Base-by-base conservation (phyloP, 2,797 vertebrate species). In the Distichodus sexfasciatus region DNA sequence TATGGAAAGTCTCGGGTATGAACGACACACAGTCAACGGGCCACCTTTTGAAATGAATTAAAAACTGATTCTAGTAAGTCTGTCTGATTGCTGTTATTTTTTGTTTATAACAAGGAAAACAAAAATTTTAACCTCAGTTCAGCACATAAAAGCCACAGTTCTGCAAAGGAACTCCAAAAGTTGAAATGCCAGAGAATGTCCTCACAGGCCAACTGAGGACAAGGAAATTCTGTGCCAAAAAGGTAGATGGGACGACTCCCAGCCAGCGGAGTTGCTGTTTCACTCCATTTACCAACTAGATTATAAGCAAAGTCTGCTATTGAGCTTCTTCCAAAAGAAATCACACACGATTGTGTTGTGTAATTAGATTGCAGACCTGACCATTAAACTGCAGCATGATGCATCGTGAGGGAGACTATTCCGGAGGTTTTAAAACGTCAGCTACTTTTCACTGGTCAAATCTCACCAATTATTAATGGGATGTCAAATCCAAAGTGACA, bases 1-100 rank as follows among this genome's bases (percentile, higher is more conserved):
- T 61, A 95, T 95, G 94, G 86, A 87, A 72, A 87, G 51, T 48
- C 87, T 95, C 80, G 92, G 92, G 36, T 95, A 95, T 69, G 81
- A 89, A 87, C 92, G 90, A 86, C 91, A 72, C 2, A n/a, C 29
- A 40, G 23, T 29, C 36, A 29, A 38, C n/a, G n/a, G n/a, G n/a
- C 31, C 26, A 51, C 36, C 33, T 36, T 53, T 38, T 44, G 15
- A 26, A 26, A 11, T 19, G 59, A 65, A 41, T 26, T 5, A 55
- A 23, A n/a, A n/a, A n/a, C n/a, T n/a, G n/a, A n/a, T n/a, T n/a
- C n/a, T n/a, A n/a, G n/a, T n/a, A n/a, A n/a, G n/a, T n/a, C n/a
- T n/a, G n/a, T n/a, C n/a, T n/a, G n/a, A n/a, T n/a, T n/a, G n/a
- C n/a, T n/a, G n/a, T n/a, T n/a, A n/a, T n/a, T n/a, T n/a, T n/a